Evolutionary conservation across 2,113 vertebrate species (phyloP).

Genomic region (Chlamydotis undulata): DNA sequence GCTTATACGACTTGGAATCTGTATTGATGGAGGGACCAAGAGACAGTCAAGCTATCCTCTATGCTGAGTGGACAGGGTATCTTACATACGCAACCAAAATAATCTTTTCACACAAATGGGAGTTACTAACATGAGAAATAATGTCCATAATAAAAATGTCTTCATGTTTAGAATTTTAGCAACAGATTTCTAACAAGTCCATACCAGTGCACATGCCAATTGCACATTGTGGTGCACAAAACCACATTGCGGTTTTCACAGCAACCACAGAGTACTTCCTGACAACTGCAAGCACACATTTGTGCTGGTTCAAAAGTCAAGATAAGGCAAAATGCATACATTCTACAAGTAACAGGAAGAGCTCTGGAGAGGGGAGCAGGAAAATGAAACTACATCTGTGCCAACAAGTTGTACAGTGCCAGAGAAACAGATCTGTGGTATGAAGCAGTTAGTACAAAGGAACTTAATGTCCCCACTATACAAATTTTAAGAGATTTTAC

Average conservation of each 20-base stretch:
- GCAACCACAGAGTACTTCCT: not conserved
- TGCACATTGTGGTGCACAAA: not conserved
- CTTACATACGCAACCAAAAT: not conserved
- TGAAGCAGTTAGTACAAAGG: not conserved
- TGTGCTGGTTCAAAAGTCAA: not conserved
- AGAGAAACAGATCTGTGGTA: not conserved
- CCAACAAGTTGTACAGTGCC: not conserved
- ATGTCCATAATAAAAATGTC: not conserved
- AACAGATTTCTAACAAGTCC: not conserved
- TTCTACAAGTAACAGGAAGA: not conserved
- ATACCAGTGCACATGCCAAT: rapidly evolving
- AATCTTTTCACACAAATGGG: not conserved
- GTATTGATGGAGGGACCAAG: not conserved
- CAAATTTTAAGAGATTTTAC: not conserved
- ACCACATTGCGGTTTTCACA: not conserved
- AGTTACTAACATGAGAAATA: not conserved
- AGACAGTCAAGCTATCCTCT: not conserved
- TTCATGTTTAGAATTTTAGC: not conserved
- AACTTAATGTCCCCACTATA: not conserved
- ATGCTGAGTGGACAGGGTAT: not conserved
- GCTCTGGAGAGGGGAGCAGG: not conserved
- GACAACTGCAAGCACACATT: not conserved
- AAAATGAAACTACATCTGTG: not conserved
- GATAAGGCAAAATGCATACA: not conserved
- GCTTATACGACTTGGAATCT: not conserved